Percentiles rank a stretch among this genome's conserved stretches.
These are phyloP conservation scores for Rhagonycha lutea DNA, from an alignment of 2,888 invertebrate genomes.

Conservation along the genomic window DNA sequence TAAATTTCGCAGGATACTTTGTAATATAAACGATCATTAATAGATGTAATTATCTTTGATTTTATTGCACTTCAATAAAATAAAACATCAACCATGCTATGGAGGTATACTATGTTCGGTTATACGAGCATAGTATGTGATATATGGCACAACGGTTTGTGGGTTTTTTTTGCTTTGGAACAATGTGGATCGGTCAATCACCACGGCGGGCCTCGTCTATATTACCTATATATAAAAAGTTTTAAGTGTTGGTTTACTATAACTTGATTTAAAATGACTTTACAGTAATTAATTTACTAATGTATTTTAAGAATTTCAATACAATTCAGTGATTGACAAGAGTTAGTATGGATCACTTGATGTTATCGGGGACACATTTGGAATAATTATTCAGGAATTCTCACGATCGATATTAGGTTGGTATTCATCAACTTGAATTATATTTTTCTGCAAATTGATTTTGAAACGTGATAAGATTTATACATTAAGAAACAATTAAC, in stretches of 20 bases:
- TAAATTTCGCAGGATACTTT: no score
- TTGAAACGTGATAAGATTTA: not conserved
- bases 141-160: not conserved
- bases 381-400: slow-evolving; percentile 8
- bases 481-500: not conserved
- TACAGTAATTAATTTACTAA: not conserved
- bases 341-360: slow-evolving; percentile 6
- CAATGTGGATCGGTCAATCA: not conserved
- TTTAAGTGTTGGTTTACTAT: not conserved
- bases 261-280: not conserved
- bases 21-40: not conserved
- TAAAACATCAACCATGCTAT: not conserved
- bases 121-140: not conserved
- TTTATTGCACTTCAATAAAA: not conserved
- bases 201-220: not conserved
- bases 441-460: slow-evolving; percentile 1
- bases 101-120: not conserved
- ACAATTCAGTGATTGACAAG: not conserved
- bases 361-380: slow-evolving; percentile 4
- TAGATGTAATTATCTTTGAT: not conserved
- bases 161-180: not conserved
- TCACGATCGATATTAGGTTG: slow-evolving; percentile 4
- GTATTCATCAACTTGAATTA: slow-evolving; percentile 7
- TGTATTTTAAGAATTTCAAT: not conserved
- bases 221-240: not conserved